These are phyloP conservation scores for Neopipo cinnamomea DNA, from an alignment of 2,113 vertebrate species.

Conservation along the genomic window DNA sequence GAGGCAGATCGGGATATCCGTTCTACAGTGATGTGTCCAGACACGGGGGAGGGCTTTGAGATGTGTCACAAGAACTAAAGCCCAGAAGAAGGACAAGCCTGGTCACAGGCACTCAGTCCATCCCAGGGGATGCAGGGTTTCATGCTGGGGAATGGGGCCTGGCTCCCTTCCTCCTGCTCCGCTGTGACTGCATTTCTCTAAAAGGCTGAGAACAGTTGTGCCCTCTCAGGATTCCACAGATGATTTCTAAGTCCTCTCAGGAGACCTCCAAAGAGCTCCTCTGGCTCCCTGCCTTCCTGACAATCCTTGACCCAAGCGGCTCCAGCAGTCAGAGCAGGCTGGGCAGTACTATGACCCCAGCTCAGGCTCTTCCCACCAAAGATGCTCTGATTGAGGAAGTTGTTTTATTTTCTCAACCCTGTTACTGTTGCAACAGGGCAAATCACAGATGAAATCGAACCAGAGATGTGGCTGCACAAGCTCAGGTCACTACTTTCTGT, in stretches of 20 bases:
- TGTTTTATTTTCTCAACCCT: not conserved
- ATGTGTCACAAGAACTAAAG: not conserved
- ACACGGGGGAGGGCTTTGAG: rapidly evolving
- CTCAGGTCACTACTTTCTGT: not conserved
- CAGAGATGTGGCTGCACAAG: not conserved
- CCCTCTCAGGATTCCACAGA: not conserved
- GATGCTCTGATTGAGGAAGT: not conserved
- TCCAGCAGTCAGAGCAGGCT: not conserved
- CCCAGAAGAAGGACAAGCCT: not conserved
- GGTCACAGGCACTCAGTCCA: rapidly evolving
- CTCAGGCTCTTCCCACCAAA: not conserved
- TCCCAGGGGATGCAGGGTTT: not conserved
- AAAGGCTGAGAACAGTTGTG: not conserved
- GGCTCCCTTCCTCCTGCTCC: not conserved
- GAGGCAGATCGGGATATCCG: not conserved
- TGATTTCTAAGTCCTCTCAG: not conserved
- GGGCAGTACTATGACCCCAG: not conserved
- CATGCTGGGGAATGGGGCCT: rapidly evolving
- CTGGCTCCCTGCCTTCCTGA: not conserved
- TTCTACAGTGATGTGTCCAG: not conserved
- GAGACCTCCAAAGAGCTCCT: not conserved
- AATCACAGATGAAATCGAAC: not conserved
- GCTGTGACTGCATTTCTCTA: rapidly evolving
- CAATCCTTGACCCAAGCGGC: not conserved
- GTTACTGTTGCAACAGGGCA: not conserved